phyloP scores from a whole-genome alignment of 2,113 vertebrate genomes.

The Syrrhaptes paradoxus region DNA sequence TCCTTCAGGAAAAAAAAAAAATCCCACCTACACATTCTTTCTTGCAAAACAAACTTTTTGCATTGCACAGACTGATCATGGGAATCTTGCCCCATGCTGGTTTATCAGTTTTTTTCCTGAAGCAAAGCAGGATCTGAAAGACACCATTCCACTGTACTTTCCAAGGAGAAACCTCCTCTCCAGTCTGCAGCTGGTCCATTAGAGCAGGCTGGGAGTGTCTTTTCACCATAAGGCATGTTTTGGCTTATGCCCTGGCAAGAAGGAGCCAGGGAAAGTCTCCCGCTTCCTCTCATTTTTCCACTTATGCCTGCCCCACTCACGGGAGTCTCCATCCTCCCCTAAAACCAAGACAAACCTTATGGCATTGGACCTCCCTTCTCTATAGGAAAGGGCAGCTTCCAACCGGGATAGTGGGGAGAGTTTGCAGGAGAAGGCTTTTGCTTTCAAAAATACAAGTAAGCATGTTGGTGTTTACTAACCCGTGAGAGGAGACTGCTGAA shows the following conservation, averaged over 20 bases:
- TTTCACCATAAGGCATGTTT: not conserved
- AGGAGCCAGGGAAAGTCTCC: not conserved
- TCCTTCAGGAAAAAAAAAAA: not conserved
- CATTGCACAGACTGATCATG: not conserved
- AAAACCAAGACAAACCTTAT: not conserved
- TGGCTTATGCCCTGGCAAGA: not conserved
- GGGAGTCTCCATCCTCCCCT: not conserved
- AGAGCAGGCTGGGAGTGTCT: not conserved
- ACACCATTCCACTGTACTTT: not conserved
- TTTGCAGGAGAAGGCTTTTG: not conserved
- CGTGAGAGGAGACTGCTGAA: not conserved
- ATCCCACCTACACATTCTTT: not conserved
- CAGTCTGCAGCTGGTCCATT: not conserved
- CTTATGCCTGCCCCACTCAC: not conserved
- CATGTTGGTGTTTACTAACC: not conserved
- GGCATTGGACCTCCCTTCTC: not conserved
- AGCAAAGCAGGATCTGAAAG: not conserved
- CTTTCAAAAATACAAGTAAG: not conserved
- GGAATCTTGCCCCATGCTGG: not conserved
- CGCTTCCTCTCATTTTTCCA: not conserved
- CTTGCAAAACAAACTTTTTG: accelerated
- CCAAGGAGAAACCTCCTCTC: not conserved
- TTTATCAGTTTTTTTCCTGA: not conserved
- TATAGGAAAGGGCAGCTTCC: not conserved
- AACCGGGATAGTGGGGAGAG: not conserved